Conservation (phyloP, 2,113 vertebrate genomes). For the Donacobius atricapilla region DNA sequence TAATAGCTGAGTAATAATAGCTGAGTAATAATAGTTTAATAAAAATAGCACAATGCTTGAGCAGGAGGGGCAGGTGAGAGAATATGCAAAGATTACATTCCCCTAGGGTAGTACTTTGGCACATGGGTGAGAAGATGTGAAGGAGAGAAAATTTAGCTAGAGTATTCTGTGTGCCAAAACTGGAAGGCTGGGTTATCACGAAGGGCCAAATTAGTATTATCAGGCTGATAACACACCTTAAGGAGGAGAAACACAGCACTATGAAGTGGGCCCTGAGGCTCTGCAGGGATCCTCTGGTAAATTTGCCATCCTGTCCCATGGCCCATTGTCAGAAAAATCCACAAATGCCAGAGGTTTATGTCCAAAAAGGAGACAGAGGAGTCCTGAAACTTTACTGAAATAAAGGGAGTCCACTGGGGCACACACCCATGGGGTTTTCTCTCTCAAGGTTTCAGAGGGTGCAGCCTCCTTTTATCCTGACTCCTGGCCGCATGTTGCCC, state of each 20-base stretch:
- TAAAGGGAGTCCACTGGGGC: not conserved
- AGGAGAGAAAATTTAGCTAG: not conserved
- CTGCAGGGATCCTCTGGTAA: not conserved
- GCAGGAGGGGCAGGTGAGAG: not conserved
- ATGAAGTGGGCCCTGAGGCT: not conserved
- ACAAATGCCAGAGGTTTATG: not conserved
- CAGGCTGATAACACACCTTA: accelerated
- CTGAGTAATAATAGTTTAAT: not conserved
- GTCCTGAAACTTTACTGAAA: not conserved
- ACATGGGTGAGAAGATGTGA: not conserved
- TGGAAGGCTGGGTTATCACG: not conserved
- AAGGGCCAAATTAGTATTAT: not conserved
- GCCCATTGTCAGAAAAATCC: not conserved
- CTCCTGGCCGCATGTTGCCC: accelerated
- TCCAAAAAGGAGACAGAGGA: not conserved
- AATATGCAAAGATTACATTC: not conserved
- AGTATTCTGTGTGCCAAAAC: not conserved
- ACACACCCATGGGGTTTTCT: accelerated
- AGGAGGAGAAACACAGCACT: not conserved
- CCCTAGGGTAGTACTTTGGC: not conserved
- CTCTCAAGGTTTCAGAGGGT: accelerated
- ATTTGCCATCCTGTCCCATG: not conserved
- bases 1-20: not conserved
- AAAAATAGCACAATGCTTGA: not conserved
- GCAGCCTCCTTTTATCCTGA: not conserved